Evolutionary conservation across 2,888 invertebrate genomes (phyloP).

Genomic region (Drosophila rubida): DNA sequence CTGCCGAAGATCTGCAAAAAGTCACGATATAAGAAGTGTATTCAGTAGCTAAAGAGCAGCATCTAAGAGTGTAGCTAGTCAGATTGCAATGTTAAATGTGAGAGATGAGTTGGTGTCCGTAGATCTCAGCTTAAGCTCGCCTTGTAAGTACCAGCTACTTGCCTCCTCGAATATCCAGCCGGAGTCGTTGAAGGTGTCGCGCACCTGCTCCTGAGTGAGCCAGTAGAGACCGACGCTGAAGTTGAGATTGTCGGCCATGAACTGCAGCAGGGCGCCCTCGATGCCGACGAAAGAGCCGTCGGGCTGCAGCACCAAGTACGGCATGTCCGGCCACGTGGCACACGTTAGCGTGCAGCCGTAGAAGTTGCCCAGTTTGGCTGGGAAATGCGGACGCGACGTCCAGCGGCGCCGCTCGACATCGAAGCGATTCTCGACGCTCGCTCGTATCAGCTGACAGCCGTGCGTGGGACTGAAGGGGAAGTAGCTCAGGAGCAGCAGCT

Average conservation of each 20-base stretch:
- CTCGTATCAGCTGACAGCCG: constrained; percentile 55
- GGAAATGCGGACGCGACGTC: constrained; percentile 51
- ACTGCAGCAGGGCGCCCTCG: constrained; percentile 75
- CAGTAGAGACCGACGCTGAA: constrained; percentile 67
- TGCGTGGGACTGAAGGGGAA: constrained; percentile 62
- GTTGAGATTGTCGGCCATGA: constrained; percentile 68
- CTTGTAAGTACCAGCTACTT: too few species aligned
- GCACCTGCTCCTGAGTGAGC: constrained; percentile 61
- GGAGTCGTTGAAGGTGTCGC: constrained; percentile 60
- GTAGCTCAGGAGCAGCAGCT: constrained; percentile 54
- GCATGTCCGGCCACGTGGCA: constrained; percentile 78
- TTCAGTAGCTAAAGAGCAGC: too few species aligned
- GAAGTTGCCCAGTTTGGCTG: constrained; percentile 67
- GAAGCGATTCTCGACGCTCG: constrained; percentile 67
- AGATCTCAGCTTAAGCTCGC: too few species aligned
- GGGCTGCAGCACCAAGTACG: constrained; percentile 62
- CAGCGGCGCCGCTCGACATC: constrained; percentile 32
- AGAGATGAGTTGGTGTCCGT: too few species aligned
- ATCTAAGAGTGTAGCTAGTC: too few species aligned
- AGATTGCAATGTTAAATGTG: too few species aligned
- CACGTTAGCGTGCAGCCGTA: constrained; percentile 74
- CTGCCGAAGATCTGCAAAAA: constrained; percentile 58
- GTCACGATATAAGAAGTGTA: not conserved
- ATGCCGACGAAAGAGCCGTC: constrained; percentile 67
- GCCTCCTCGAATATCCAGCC: constrained; percentile 70